These are phyloP conservation scores for Halichoerus grypus DNA, from an alignment of 2,113 vertebrate genomes.

Conservation along the genomic window DNA sequence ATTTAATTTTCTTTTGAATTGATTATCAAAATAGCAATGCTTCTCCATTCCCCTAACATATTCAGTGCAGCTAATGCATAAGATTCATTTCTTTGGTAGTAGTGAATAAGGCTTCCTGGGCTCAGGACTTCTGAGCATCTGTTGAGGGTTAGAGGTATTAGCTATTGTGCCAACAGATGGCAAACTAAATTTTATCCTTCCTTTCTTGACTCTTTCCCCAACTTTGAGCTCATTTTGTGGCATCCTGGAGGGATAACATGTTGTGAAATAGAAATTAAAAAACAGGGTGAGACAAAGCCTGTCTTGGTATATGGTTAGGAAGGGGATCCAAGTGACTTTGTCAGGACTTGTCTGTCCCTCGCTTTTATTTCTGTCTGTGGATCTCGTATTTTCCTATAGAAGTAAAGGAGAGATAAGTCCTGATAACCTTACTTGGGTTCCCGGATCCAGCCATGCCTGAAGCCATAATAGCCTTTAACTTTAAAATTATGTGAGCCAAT, in stretches of 20 bases:
- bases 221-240: background rate
- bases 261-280: background rate
- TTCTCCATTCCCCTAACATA: background rate
- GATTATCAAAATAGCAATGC: background rate
- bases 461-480: background rate
- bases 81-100: background rate
- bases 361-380: background rate
- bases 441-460: background rate
- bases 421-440: background rate
- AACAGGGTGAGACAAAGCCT: background rate
- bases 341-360: background rate
- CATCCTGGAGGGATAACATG: background rate
- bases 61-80: background rate
- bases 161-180: background rate
- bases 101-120: background rate
- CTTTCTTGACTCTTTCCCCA: background rate
- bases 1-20: constrained; percentile 56
- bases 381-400: background rate
- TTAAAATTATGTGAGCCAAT: background rate
- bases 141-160: background rate
- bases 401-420: background rate
- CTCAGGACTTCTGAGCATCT: background rate
- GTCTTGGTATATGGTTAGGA: background rate
- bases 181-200: background rate
- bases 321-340: background rate